Conservation (phyloP, 2,888 invertebrate genomes). For the Nemoura dubitans region DNA sequence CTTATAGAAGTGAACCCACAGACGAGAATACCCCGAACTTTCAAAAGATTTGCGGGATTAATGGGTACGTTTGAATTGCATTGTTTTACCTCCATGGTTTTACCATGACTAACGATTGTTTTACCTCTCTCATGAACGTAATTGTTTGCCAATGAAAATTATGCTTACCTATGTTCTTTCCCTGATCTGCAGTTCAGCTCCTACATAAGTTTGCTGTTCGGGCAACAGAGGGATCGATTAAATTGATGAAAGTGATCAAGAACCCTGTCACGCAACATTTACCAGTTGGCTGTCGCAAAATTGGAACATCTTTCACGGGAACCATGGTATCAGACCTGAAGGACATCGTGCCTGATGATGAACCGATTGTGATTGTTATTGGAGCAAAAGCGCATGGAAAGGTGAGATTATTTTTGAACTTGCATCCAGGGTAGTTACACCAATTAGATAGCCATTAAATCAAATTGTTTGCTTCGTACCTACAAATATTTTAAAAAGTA, state of each 20-base stretch:
- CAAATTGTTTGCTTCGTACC: too few species aligned
- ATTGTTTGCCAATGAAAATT: too few species aligned
- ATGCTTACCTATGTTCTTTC: background rate
- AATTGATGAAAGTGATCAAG: slow-evolving; percentile 93
- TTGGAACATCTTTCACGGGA: slow-evolving; percentile 89
- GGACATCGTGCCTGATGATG: slow-evolving; percentile 80
- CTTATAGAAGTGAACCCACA: slow-evolving; percentile 96
- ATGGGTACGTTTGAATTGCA: slow-evolving; percentile 75
- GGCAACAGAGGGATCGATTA: slow-evolving; percentile 88
- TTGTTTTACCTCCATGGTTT: background rate
- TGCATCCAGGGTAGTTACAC: too few species aligned
- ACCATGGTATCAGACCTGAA: slow-evolving; percentile 74
- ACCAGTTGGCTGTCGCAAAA: slow-evolving; percentile 91
- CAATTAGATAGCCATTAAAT: too few species aligned
- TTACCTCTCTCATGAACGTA: too few species aligned
- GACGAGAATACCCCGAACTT: slow-evolving; percentile 95
- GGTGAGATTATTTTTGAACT: slow-evolving; percentile 66
- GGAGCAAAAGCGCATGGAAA: slow-evolving; percentile 99
- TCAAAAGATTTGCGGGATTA: slow-evolving; percentile 94
- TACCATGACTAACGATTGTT: background rate
- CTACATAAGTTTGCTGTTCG: slow-evolving; percentile 93
- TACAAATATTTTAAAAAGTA: slow-evolving; percentile 31
- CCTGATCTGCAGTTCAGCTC: slow-evolving; percentile 82
- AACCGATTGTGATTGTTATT: slow-evolving; percentile 89
- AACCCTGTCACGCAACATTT: slow-evolving; percentile 95